Evolutionary conservation across 1,140 invertebrate genomes (phyloP), one percentile per base, ranked within the genome.

Genomic region (Calycopis cecrops): DNA sequence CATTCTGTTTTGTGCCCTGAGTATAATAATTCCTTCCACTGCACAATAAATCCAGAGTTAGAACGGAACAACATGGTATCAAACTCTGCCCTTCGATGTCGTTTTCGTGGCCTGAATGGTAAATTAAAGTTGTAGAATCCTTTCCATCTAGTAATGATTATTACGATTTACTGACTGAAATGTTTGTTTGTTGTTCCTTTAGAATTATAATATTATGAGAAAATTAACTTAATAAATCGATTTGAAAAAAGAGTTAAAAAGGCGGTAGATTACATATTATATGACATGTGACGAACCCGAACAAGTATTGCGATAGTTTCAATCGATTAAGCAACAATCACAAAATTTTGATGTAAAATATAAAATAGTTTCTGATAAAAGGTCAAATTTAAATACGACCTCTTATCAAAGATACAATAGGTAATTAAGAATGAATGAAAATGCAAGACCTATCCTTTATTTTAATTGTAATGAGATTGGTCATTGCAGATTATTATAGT

Each of bases 71-170:
- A n/a, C n/a, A 8, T 67, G 59, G 62, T 63, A 64, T 42, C 54
- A 64, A 33, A 48, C 50, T 10, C 37, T 67, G 18, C 62, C n/a
- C 62, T 4, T 37, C 65, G 33, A 40, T 64, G 40, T 52, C 35
- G 9, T 61, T 50, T 52, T 54, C 55, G 9, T 67, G 65, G 61
- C 12, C 17, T 10, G 61, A 60, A 40, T 67, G 65, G 60, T 61
- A 79, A 53, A 49, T 48, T 9, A 76, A 73, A 55, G 35, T 82
- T 33, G 34, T 61, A 17, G 56, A 58, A 14, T 69, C 66, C 6
- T 81, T 81, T 60, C 69, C 70, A 1, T 49, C 42, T 49, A 50
- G 48, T 3, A 49, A 65, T 9, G 61, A 75, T 21, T 75, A 65
- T 55, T 55, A 64, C 3, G 60, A 62, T 14, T 50, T 69, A 4